These are phyloP conservation scores for Drosophila rellima DNA, from an alignment of 2,888 invertebrate genomes.

Conservation along the genomic window DNA sequence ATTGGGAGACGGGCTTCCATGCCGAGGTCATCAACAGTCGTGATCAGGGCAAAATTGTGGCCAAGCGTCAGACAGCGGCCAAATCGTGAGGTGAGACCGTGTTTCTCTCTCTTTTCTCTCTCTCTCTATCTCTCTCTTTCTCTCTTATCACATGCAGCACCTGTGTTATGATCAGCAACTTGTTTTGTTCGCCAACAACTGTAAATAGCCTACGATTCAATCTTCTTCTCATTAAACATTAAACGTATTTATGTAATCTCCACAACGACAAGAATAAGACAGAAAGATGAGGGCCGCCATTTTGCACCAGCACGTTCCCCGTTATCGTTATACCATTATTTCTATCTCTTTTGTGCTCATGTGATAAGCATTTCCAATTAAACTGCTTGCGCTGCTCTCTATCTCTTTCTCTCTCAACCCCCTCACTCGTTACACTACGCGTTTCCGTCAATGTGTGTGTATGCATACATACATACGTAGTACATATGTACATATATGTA, in stretches of 20 bases:
- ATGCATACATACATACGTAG: slow-evolving; percentile 25
- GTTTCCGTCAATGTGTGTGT: slow-evolving; percentile 53
- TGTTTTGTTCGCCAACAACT: slow-evolving; percentile 66
- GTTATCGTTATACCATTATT: slow-evolving; percentile 27
- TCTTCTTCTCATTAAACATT: slow-evolving; percentile 74
- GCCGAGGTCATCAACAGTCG: slow-evolving; percentile 90
- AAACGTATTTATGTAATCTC: slow-evolving; percentile 76
- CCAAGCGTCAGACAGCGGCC: slow-evolving; percentile 79
- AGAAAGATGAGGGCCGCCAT: slow-evolving; percentile 43
- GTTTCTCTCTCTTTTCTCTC: background rate
- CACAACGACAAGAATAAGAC: slow-evolving; percentile 40
- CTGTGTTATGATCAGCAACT: slow-evolving; percentile 27
- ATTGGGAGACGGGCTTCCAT: slow-evolving; percentile 93
- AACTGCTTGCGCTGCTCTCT: slow-evolving; percentile 65
- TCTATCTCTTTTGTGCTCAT: slow-evolving; percentile 63
- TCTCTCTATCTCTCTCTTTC: background rate
- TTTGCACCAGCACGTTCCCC: slow-evolving; percentile 34
- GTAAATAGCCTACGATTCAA: slow-evolving; percentile 77
- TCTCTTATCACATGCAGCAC: background rate
- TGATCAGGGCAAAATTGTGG: slow-evolving; percentile 85
- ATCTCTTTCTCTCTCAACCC: slow-evolving; percentile 52
- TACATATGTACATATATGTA: slow-evolving; percentile 21
- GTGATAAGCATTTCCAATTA: slow-evolving; percentile 70
- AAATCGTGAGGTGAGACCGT: slow-evolving; percentile 63
- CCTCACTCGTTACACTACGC: slow-evolving; percentile 40